These are phyloP conservation scores for Aspidiotus rigidus DNA, from an alignment of 2,888 invertebrate species.

Conservation along the genomic window DNA sequence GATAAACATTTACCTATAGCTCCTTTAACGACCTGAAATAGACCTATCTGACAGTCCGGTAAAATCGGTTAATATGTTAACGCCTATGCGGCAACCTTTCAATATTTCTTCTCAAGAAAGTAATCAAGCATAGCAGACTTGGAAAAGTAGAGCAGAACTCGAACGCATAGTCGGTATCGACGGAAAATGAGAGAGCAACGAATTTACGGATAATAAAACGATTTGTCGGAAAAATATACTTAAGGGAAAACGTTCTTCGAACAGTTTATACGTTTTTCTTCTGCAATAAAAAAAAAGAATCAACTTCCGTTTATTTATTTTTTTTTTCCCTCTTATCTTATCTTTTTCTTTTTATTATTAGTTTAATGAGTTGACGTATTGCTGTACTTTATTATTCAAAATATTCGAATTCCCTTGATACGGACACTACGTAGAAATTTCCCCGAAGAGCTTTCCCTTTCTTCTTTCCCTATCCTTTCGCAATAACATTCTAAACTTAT, in stretches of 20 bases:
- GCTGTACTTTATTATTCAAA: conserved; percentile 2
- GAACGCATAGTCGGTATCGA: too few species aligned
- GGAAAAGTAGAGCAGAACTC: too few species aligned
- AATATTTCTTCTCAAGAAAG: too few species aligned
- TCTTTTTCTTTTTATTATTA: not conserved
- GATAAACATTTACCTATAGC: too few species aligned
- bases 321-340: not conserved
- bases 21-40: too few species aligned
- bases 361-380: conserved; percentile 2
- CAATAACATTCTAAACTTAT: not conserved
- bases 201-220: conserved; percentile 4
- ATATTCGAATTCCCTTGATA: not conserved
- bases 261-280: not conserved
- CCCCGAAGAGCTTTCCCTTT: not conserved
- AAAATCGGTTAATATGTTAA: too few species aligned
- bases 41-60: too few species aligned
- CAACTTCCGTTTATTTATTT: not conserved
- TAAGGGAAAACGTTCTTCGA: not conserved
- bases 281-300: not conserved
- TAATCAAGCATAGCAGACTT: too few species aligned
- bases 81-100: too few species aligned
- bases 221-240: not conserved
- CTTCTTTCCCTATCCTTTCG: not conserved
- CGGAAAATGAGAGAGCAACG: too few species aligned
- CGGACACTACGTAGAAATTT: not conserved